Percentiles rank a stretch among this genome's conserved stretches.
phyloP scores from a whole-genome alignment of 2,888 invertebrate genomes.

The Aspidiotus destructor region DNA sequence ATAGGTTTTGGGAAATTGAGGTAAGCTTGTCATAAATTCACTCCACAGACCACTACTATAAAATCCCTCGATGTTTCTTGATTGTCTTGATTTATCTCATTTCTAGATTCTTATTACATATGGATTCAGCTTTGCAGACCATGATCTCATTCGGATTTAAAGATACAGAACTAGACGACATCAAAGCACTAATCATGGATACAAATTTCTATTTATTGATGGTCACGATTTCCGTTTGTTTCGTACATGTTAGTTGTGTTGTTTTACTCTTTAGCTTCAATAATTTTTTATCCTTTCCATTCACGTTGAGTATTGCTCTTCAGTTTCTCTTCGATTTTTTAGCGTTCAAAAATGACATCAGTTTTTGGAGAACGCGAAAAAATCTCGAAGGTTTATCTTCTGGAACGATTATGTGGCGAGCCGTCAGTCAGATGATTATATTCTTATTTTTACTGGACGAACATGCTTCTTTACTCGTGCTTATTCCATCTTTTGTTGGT shows the following conservation, averaged over 20 bases:
- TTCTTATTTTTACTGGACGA: slow-evolving; percentile 88
- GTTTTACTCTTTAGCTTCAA: neutral
- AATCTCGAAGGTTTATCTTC: slow-evolving; percentile 83
- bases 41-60: neutral
- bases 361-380: slow-evolving; percentile 80
- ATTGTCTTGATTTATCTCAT: neutral
- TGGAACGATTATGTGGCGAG: slow-evolving; percentile 84
- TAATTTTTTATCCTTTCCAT: neutral
- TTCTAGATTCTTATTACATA: slow-evolving; percentile 60
- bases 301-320: slow-evolving; percentile 39
- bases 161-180: slow-evolving; percentile 90
- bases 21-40: slow-evolving; percentile 34
- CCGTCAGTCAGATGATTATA: slow-evolving; percentile 81
- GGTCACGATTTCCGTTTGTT: slow-evolving; percentile 80
- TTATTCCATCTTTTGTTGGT: slow-evolving; percentile 77
- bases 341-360: slow-evolving; percentile 95
- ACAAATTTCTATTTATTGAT: slow-evolving; percentile 86
- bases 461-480: slow-evolving; percentile 77
- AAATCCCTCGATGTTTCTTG: no score
- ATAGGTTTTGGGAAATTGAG: slow-evolving; percentile 42
- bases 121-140: slow-evolving; percentile 62
- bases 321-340: slow-evolving; percentile 92
- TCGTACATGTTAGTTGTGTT: slow-evolving; percentile 71
- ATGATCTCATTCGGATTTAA: slow-evolving; percentile 72
- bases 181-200: slow-evolving; percentile 91